These are phyloP conservation scores for Hypena proboscidalis DNA, from an alignment of 2,888 invertebrate species.

Conservation along the genomic window DNA sequence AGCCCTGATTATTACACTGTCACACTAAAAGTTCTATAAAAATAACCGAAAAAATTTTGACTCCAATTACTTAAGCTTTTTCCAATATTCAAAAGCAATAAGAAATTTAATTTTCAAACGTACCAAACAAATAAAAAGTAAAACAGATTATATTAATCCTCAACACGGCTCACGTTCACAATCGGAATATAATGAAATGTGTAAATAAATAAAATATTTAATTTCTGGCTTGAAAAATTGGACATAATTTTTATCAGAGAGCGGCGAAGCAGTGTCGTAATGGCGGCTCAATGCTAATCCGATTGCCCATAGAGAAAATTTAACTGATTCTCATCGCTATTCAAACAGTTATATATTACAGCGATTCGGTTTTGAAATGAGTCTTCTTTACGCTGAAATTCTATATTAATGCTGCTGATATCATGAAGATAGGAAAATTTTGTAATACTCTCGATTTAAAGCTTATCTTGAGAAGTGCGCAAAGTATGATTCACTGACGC, in stretches of 20 bases:
- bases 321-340: slow-evolving; percentile 64
- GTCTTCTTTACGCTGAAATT: slow-evolving; percentile 18
- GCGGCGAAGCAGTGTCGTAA: slow-evolving; percentile 59
- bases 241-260: slow-evolving; percentile 60
- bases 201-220: slow-evolving; percentile 29
- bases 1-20: too few species aligned
- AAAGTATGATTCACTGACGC: too few species aligned
- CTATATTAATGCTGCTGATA: too few species aligned
- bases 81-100: too few species aligned
- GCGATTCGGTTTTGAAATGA: slow-evolving; percentile 27
- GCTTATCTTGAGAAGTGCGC: too few species aligned
- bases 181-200: slow-evolving; percentile 29
- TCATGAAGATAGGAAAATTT: too few species aligned
- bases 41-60: too few species aligned
- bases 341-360: slow-evolving; percentile 58
- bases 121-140: background rate
- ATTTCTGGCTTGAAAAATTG: slow-evolving; percentile 44
- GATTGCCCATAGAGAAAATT: slow-evolving; percentile 72
- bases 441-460: too few species aligned
- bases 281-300: slow-evolving; percentile 76
- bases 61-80: too few species aligned
- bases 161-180: slow-evolving; percentile 23
- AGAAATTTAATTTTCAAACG: too few species aligned
- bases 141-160: too few species aligned
- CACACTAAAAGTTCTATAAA: too few species aligned